Conservation (phyloP, 2,797 vertebrate species). For the Chrosomus eos region DNA sequence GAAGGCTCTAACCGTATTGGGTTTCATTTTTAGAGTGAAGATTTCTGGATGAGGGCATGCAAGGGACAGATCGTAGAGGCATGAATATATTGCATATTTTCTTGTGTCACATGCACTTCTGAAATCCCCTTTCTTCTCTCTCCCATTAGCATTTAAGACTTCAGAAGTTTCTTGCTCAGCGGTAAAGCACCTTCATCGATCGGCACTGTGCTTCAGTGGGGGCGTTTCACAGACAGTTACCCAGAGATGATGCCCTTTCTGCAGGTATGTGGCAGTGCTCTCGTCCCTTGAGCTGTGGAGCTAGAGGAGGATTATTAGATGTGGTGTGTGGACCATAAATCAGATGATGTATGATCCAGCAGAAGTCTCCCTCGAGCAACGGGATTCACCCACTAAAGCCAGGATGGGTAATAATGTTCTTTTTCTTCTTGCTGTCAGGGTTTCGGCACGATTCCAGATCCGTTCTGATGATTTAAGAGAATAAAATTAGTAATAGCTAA, state of each 20-base stretch:
- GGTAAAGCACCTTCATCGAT: not conserved
- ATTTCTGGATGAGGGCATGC: not conserved
- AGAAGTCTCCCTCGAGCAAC: slow-evolving; percentile 5
- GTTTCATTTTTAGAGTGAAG: not conserved
- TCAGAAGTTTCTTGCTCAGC: not conserved
- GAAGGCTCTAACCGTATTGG: not conserved
- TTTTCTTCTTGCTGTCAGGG: not conserved
- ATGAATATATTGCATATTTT: not conserved
- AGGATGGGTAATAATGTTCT: not conserved
- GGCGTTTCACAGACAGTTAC: slow-evolving; percentile 23
- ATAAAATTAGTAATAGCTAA: not conserved
- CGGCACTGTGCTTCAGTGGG: not conserved
- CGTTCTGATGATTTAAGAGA: not conserved
- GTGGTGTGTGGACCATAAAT: slow-evolving; percentile 64
- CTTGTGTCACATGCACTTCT: not conserved
- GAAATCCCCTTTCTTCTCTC: not conserved
- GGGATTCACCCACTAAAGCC: slow-evolving; percentile 2
- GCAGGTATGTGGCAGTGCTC: not conserved
- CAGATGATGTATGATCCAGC: slow-evolving; percentile 62
- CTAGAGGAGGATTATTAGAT: slow-evolving; percentile 59
- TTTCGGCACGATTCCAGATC: not conserved
- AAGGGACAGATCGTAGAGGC: not conserved
- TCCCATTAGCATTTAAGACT: not conserved
- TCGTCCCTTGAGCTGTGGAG: slow-evolving; percentile 50
- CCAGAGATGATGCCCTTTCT: slow-evolving; percentile 38